A percentile compares a stretch with the other conserved stretches of the same genome.
These are phyloP conservation scores for Lota lota DNA, from an alignment of 2,113 vertebrate genomes.

Conservation along the genomic window DNA sequence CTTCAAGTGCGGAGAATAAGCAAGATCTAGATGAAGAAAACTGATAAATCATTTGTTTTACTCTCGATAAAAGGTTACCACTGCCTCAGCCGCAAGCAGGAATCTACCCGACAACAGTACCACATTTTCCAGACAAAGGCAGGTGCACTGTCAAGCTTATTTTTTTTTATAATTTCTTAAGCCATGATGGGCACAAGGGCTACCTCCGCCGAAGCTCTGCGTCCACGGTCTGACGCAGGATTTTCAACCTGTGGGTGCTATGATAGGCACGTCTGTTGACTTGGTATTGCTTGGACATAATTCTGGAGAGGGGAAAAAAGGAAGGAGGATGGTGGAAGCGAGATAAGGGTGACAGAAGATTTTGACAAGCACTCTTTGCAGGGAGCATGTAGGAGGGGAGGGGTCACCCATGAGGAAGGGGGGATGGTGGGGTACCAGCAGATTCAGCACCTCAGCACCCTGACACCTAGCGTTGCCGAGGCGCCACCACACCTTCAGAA, in stretches of 20 bases:
- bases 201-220: slow-evolving; percentile 49
- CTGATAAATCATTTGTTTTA: slow-evolving; percentile 46
- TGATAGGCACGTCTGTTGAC: slow-evolving; percentile 70
- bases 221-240: slow-evolving; percentile 48
- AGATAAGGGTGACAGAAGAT: slow-evolving; percentile 30
- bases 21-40: slow-evolving; percentile 45
- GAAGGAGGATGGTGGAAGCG: slow-evolving; percentile 29
- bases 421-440: slow-evolving; percentile 22
- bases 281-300: slow-evolving; percentile 72
- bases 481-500: slow-evolving; percentile 51
- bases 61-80: slow-evolving; percentile 52
- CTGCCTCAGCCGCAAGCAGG: slow-evolving; percentile 46
- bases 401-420: background rate
- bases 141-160: slow-evolving; percentile 39
- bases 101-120: slow-evolving; percentile 55
- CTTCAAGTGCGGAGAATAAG: slow-evolving; percentile 9
- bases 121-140: slow-evolving; percentile 59
- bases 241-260: slow-evolving; percentile 65
- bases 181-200: slow-evolving; percentile 46
- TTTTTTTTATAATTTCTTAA: slow-evolving; percentile 42
- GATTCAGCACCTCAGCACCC: slow-evolving; percentile 65
- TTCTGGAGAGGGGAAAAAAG: background rate
- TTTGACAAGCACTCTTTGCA: slow-evolving; percentile 50
- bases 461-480: slow-evolving; percentile 59
- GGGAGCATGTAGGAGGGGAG: slow-evolving; percentile 44